phyloP scores from a whole-genome alignment of 2,888 invertebrate species.

The Brassicogethes aeneus region DNA sequence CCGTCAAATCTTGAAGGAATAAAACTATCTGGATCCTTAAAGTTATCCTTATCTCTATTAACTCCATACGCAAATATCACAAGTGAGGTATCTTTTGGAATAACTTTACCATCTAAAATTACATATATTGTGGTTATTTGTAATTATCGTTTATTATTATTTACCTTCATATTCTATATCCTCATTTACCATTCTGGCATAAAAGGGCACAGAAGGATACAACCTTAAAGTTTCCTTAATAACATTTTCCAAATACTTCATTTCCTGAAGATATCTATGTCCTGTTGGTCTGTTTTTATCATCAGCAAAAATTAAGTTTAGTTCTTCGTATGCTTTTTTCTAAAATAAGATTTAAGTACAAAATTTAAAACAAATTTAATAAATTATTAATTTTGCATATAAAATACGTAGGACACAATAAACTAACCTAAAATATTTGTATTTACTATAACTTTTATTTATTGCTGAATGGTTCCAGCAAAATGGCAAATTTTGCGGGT shows the following conservation, averaged over 20 bases:
- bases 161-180: slow-evolving; percentile 16
- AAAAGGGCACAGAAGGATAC: slow-evolving; percentile 29
- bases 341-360: too few relatives aligned
- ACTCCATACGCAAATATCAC: slow-evolving; percentile 10
- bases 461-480: too few relatives aligned
- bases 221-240: slow-evolving; percentile 30
- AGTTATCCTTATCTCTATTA: slow-evolving; percentile 14
- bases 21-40: slow-evolving; percentile 16
- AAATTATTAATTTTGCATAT: too few relatives aligned
- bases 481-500: too few relatives aligned
- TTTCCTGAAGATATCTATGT: slow-evolving; percentile 26
- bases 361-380: too few relatives aligned
- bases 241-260: slow-evolving; percentile 32
- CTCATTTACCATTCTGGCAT: slow-evolving; percentile 19
- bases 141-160: neutral
- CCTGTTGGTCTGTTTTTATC: slow-evolving; percentile 17
- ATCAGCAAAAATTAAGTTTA: slow-evolving; percentile 8
- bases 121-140: neutral
- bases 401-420: too few relatives aligned
- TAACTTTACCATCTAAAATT: neutral
- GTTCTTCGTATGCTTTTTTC: neutral
- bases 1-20: slow-evolving; percentile 15
- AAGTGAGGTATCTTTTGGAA: slow-evolving; percentile 25
- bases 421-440: too few relatives aligned
- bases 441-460: too few relatives aligned